Base-by-base conservation (phyloP, 2,797 vertebrate genomes). In the Geotrypetes seraphini region DNA sequence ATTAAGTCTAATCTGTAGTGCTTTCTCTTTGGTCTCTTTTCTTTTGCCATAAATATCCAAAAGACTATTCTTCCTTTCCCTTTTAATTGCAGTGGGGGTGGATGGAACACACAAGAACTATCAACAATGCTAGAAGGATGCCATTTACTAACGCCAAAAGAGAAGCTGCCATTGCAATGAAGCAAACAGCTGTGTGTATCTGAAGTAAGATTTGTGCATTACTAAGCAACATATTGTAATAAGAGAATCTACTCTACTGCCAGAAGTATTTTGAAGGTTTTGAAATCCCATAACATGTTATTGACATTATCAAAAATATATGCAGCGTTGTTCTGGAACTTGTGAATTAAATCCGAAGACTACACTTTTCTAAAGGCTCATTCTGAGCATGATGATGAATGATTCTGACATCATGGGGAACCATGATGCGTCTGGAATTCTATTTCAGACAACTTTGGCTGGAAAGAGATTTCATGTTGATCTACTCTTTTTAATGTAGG, bases 251-350 rank as follows among this genome's bases (percentile, higher is more conserved):
- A 39, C 7, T 36, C 27, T 31, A 11, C 16, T 50, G 33, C 13
- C 39, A 12, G 19, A 53, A 55, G 15, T 15, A 39, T 47, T 28
- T 44, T 42, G 12, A 59, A 33, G 33, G 47, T 26, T 21, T 10
- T 31, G 28, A 42, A 52, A 31, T 20, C 12, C 4, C 7, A 26
- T 31, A 24, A 49, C 47, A 14, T 28, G 51, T 37, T 53, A 51
- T 44, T 39, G 58, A 44, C 7, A 46, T 12, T 30, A 33, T 17
- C 22, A 21, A 12, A 9, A 16, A 57, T 57, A 67, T 66, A 34
- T 47, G 48, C 64, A 55, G 10, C 16, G 39, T 16, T 46, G 36
- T 46, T 25, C n/a, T 50, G 5, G 22, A 36, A 25, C 34, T 47
- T 27, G 22, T 47, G 33, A 45, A 33, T 55, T 45, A 62, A 44